Evolutionary conservation across 2,113 vertebrate species (phyloP).

Genomic region (Chlamydotis undulata): DNA sequence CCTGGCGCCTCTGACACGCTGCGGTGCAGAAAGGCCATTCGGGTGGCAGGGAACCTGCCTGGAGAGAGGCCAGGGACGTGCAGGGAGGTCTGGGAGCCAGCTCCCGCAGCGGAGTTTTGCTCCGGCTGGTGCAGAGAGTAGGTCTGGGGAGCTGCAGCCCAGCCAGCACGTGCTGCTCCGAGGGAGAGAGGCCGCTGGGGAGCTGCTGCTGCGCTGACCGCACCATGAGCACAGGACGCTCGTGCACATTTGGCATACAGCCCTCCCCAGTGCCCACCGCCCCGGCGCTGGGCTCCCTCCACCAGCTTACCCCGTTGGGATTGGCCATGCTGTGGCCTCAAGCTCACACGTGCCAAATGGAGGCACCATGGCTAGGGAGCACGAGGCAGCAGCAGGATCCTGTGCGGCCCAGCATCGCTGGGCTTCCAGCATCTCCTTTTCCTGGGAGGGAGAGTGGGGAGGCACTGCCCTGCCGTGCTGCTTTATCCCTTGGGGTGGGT

Average conservation of each 20-base stretch:
- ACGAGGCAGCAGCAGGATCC: rapidly evolving
- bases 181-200: neutral
- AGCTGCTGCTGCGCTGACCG: neutral
- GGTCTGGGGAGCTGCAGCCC: neutral
- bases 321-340: neutral
- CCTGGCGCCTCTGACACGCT: neutral
- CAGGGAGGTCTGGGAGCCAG: neutral
- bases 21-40: neutral
- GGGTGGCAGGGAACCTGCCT: neutral
- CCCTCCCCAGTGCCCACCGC: neutral
- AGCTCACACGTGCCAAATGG: rapidly evolving
- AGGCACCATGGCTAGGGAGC: neutral
- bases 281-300: neutral
- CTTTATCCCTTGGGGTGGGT: neutral
- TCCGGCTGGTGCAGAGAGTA: neutral
- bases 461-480: neutral
- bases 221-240: neutral
- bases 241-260: rapidly evolving
- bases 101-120: neutral
- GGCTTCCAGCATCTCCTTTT: neutral
- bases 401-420: neutral
- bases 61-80: neutral
- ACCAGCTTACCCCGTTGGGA: neutral
- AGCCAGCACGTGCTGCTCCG: neutral
- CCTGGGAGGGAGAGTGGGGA: neutral